phyloP scores from a whole-genome alignment of 1,140 invertebrate genomes.

The Stegodyphus dumicola region DNA sequence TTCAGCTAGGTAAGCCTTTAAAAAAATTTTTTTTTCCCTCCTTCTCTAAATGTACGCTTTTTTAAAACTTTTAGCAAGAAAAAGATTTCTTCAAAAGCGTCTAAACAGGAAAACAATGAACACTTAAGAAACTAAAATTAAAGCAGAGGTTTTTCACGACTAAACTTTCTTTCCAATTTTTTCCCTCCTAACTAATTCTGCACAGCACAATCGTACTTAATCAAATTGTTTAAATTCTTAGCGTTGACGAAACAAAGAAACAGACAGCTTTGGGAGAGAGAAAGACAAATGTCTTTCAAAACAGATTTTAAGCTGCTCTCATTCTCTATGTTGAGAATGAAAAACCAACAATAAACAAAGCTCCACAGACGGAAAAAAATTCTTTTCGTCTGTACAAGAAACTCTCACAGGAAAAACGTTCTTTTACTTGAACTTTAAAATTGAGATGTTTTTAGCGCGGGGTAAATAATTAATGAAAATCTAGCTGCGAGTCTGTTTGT shows the following conservation, averaged over 20 bases:
- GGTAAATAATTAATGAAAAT: constrained; percentile 29
- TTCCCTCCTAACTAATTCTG: no score
- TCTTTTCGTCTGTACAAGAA: neutral
- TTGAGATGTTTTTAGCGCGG: neutral
- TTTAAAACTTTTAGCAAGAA: no score
- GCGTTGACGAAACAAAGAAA: neutral
- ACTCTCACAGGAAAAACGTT: neutral
- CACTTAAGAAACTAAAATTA: no score
- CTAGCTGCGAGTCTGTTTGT: neutral
- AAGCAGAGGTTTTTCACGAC: no score
- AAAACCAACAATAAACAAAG: neutral
- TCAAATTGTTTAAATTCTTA: constrained; percentile 1
- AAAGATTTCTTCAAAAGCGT: no score
- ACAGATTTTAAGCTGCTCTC: neutral
- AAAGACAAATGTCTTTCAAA: neutral
- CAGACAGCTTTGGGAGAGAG: neutral
- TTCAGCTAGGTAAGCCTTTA: no score
- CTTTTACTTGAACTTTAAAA: neutral
- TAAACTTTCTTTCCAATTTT: no score
- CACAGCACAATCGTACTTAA: neutral
- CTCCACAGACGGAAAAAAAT: neutral
- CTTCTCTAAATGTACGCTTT: no score
- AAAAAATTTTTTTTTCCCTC: no score
- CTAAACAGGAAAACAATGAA: no score
- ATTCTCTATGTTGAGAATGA: neutral